phyloP scores from a whole-genome alignment of 2,888 invertebrate genomes.

The Orthosia cruda region DNA sequence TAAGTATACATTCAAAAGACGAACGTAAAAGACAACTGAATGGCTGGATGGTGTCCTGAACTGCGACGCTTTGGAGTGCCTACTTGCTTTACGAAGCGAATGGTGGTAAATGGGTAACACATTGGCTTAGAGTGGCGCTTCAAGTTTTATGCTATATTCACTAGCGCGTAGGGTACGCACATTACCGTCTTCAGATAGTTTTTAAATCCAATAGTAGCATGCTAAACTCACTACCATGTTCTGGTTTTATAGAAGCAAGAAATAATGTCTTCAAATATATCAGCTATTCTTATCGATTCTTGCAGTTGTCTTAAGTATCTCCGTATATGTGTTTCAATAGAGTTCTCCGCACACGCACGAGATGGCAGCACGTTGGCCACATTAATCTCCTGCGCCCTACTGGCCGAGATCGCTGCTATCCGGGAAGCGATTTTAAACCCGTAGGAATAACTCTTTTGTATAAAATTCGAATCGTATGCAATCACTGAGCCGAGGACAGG shows the following conservation, averaged over 20 bases:
- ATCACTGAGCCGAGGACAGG: too few relatives aligned
- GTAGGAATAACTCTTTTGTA: too few relatives aligned
- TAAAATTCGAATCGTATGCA: too few relatives aligned
- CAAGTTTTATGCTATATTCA: background rate
- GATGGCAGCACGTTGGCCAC: too few relatives aligned
- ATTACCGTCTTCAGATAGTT: background rate
- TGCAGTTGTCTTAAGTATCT: too few relatives aligned
- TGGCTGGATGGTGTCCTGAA: slow-evolving; percentile 26
- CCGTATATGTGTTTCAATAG: too few relatives aligned
- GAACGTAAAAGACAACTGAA: slow-evolving; percentile 1
- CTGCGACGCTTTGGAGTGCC: slow-evolving; percentile 7
- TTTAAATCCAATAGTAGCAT: too few relatives aligned
- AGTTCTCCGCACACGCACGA: too few relatives aligned
- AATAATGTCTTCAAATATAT: slow-evolving; percentile 1
- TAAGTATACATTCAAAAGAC: slow-evolving; percentile 22
- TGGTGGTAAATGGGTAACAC: background rate
- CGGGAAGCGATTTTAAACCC: too few relatives aligned
- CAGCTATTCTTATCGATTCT: background rate
- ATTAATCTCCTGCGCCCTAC: too few relatives aligned
- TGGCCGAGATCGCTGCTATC: too few relatives aligned
- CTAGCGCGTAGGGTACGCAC: background rate
- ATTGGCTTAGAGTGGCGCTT: background rate
- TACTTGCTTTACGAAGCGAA: background rate
- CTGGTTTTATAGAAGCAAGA: background rate
- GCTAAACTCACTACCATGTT: too few relatives aligned